A percentile compares a stretch with the other conserved stretches of the same genome.
These are phyloP conservation scores for Adela reaumurella DNA, from an alignment of 2,888 invertebrate genomes.

Conservation along the genomic window DNA sequence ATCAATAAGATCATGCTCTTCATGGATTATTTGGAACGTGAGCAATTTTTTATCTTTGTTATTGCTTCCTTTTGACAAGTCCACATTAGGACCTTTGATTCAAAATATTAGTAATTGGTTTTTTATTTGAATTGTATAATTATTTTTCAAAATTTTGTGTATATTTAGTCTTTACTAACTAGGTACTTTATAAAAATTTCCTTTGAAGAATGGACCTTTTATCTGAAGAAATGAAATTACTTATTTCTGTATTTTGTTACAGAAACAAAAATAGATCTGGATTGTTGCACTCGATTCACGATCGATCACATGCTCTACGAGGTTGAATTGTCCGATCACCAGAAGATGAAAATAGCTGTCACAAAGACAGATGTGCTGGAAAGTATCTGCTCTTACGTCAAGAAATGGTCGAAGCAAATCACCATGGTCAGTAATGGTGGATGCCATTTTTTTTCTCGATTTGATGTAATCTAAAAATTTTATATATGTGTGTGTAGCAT, in stretches of 20 bases:
- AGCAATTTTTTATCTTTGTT: conserved; percentile 14
- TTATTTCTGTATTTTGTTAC: too few relatives aligned
- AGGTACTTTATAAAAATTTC: too few relatives aligned
- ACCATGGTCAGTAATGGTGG: conserved; percentile 65
- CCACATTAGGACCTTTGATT: background rate
- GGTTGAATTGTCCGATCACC: conserved; percentile 53
- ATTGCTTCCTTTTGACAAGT: background rate
- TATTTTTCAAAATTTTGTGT: conserved; percentile 12
- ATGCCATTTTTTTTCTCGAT: too few relatives aligned
- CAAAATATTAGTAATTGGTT: background rate
- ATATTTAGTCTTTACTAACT: too few relatives aligned
- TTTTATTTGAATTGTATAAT: background rate
- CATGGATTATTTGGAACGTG: conserved; percentile 42
- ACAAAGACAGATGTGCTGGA: conserved; percentile 58
- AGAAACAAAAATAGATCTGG: conserved; percentile 65
- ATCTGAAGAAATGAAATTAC: too few relatives aligned
- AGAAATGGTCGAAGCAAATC: conserved; percentile 68
- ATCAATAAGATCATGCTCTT: conserved; percentile 41
- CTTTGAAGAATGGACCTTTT: too few relatives aligned
- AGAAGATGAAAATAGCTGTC: conserved; percentile 56
- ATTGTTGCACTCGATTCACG: conserved; percentile 59
- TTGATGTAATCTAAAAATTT: too few relatives aligned
- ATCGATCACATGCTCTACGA: conserved; percentile 56
- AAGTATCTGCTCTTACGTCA: conserved; percentile 61
- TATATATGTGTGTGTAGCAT: too few relatives aligned